Evolutionary conservation across 30 jellyfish, hydroid and myxozoan species (phyloP).

Genomic region (Chironex yamaguchii): DNA sequence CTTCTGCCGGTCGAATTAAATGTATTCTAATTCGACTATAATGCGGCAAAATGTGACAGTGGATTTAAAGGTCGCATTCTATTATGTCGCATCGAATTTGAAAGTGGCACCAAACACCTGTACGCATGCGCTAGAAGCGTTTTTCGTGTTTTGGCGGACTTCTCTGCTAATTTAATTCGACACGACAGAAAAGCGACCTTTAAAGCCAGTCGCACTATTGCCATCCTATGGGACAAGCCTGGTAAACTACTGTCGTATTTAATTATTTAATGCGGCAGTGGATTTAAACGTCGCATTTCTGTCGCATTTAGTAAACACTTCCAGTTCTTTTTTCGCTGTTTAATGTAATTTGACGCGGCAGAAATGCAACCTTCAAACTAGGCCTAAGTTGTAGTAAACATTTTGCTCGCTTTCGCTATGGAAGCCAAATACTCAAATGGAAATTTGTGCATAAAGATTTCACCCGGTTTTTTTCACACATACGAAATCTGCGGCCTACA

Average conservation of each 20-base stretch:
- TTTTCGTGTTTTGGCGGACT: slow-evolving; percentile 23
- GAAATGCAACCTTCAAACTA: not conserved
- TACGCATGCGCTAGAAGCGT: slow-evolving; percentile 8
- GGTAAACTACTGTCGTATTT: not conserved
- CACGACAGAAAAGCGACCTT: slow-evolving; percentile 18
- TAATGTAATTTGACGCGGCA: no score
- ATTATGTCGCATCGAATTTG: slow-evolving; percentile 1
- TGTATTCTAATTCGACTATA: not conserved
- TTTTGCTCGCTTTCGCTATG: no score
- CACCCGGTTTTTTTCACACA: no score
- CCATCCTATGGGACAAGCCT: not conserved
- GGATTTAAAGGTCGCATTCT: slow-evolving; percentile 1
- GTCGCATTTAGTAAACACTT: not conserved
- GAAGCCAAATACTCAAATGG: no score
- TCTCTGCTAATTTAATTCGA: not conserved
- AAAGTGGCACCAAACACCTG: slow-evolving; percentile 9
- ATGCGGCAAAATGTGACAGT: not conserved
- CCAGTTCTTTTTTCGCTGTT: no score
- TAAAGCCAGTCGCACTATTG: slow-evolving; percentile 12
- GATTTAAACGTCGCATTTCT: not conserved
- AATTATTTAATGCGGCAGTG: slow-evolving; percentile 15
- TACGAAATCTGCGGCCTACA: no score
- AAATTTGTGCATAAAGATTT: no score
- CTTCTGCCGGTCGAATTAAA: no score
- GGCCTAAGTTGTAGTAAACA: no score